Evolutionary conservation across 2,888 invertebrate species (phyloP).

Genomic region (Lacanobia wlatinum): DNA sequence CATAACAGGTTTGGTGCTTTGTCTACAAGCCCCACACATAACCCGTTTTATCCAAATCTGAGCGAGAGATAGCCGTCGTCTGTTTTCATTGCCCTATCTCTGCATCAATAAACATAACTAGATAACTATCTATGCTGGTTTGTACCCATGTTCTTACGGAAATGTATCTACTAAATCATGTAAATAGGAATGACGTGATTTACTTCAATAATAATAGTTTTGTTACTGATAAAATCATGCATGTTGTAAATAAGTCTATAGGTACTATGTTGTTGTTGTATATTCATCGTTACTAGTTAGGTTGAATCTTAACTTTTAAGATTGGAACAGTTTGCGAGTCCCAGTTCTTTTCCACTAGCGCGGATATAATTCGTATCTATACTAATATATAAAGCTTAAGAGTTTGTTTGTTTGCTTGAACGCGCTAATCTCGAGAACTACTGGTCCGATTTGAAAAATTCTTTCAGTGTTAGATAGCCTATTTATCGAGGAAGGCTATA

Average conservation of each 20-base stretch:
- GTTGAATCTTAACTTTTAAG: too few species aligned
- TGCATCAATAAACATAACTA: constrained; percentile 2
- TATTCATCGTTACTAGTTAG: background rate
- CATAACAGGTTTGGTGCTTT: constrained; percentile 22
- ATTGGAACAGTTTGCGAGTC: background rate
- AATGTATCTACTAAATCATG: constrained; percentile 8
- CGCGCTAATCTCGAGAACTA: too few species aligned
- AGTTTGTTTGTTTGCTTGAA: too few species aligned
- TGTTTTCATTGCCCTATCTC: constrained; percentile 18
- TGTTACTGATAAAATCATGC: background rate
- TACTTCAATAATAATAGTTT: background rate
- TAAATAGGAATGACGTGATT: constrained; percentile 12
- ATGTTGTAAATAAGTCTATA: background rate
- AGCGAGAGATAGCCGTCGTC: background rate
- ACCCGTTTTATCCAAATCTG: constrained; percentile 24
- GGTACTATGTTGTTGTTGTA: background rate
- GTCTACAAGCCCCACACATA: constrained; percentile 7
- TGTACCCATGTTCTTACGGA: background rate
- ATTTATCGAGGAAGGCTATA: too few species aligned
- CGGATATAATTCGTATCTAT: constrained; percentile 2
- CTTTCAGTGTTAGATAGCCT: too few species aligned
- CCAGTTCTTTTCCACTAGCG: constrained; percentile 15
- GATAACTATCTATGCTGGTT: background rate
- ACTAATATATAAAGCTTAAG: too few species aligned
- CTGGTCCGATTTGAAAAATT: too few species aligned